These are phyloP conservation scores for Halcyon smyrnensis DNA, from an alignment of 2,797 vertebrate genomes.

Conservation along the genomic window DNA sequence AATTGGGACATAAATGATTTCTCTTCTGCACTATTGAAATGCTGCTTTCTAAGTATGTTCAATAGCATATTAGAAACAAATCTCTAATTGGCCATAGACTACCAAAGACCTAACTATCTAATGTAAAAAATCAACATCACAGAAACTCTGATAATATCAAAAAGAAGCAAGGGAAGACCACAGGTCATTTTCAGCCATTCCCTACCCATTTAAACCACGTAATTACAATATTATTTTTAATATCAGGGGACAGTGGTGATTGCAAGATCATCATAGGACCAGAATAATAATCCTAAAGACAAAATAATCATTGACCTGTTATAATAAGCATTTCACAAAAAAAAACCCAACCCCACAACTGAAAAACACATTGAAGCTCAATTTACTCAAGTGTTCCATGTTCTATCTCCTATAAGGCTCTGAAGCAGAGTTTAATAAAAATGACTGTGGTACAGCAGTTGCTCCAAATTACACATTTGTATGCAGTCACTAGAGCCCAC, in stretches of 20 bases:
- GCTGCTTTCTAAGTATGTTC: constrained; percentile 17
- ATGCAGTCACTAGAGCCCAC: background rate
- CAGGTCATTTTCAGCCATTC: constrained; percentile 38
- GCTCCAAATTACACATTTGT: constrained; percentile 36
- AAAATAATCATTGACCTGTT: constrained; percentile 32
- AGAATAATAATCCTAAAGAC: constrained; percentile 29
- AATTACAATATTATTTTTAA: constrained; percentile 31
- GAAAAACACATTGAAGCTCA: background rate
- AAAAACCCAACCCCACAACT: background rate
- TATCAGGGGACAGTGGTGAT: background rate
- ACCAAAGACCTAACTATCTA: background rate
- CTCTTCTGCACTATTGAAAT: constrained; percentile 33
- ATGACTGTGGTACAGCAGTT: constrained; percentile 39
- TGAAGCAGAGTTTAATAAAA: constrained; percentile 46
- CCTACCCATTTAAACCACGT: background rate
- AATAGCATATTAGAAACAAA: constrained; percentile 33
- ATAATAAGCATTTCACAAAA: background rate
- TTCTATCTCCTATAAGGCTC: constrained; percentile 15
- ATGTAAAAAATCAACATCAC: constrained; percentile 37
- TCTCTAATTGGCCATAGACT: constrained; percentile 48
- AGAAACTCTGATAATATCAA: constrained; percentile 31
- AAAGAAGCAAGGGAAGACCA: constrained; percentile 49
- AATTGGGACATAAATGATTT: constrained; percentile 47
- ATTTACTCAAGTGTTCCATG: constrained; percentile 48
- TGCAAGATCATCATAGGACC: background rate